Conservation (phyloP, 1,140 invertebrate species). For the Aphaenogaster floridana region DNA sequence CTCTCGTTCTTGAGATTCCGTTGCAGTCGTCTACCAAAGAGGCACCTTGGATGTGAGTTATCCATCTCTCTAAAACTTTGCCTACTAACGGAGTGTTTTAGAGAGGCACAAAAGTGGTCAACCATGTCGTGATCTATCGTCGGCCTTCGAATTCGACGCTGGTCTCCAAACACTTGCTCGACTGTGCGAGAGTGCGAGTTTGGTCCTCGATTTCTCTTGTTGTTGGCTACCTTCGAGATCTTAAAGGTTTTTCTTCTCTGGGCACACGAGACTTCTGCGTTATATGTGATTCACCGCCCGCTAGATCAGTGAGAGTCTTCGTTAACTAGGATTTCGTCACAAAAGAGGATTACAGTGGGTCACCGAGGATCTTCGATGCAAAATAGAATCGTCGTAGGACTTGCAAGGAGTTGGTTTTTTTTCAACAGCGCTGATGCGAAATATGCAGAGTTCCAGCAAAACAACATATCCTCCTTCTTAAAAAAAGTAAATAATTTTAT, state of each 20-base stretch:
- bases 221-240: not conserved
- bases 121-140: not conserved
- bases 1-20: not conserved
- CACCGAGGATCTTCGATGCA: not conserved
- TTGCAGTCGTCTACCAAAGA: not conserved
- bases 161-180: slow-evolving; percentile 34
- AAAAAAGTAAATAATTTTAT: slow-evolving; percentile 61
- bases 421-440: not conserved
- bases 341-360: not conserved
- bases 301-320: not conserved
- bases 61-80: not conserved
- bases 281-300: not conserved
- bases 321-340: not conserved
- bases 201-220: slow-evolving; percentile 30
- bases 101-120: slow-evolving; percentile 25
- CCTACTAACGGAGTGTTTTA: slow-evolving; percentile 65
- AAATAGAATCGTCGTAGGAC: not conserved
- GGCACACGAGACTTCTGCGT: not conserved
- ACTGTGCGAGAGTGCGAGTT: not conserved
- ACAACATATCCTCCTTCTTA: slow-evolving; percentile 51
- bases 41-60: slow-evolving; percentile 20
- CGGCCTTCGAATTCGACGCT: slow-evolving; percentile 11
- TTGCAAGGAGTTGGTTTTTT: not conserved
- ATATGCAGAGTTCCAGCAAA: slow-evolving; percentile 74
- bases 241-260: not conserved